Base-by-base conservation (phyloP, 2,113 vertebrate species). In the Entelurus aequoreus region DNA sequence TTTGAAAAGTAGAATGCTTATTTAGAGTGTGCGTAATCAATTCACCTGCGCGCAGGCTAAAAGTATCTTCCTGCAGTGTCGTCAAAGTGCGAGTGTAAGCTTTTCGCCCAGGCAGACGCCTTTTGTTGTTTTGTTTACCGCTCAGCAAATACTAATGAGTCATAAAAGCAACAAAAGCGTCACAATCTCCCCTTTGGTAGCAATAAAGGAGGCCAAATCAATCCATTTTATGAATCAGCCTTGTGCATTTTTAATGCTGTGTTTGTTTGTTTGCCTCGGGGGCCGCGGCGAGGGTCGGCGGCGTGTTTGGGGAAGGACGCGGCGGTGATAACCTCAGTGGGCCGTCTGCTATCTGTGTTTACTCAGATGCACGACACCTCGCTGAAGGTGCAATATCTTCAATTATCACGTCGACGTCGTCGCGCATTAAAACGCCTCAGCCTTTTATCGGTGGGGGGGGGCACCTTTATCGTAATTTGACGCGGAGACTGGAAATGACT, bases 161-260 rank as follows among this genome's bases (percentile, higher is more conserved):
- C 84, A 84, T 87, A 85, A 87, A 83, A 81, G 69, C 72, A 64
- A 62, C 65, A 74, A 84, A 86, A 83, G 73, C 73, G 59, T 69
- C 49, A 63, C 73, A 84, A 87, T 85, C 74, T 80, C 82, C 76
- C 85, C 85, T 85, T 79, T 81, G 85, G 80, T 83, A 78, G 80
- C 67, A 71, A 83, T 85, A 87, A 88, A 86, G 68, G 71, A 63
- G 65, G 77, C 75, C 78, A 84, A 87, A 88, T 87, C 85, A 87
- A 88, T 88, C 81, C 83, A 68, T 79, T 87, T 88, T 86, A 88
- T 88, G 86, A 87, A 88, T 84, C 83, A 87, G 84, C 75, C 85
- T 74, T 84, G 87, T 88, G 82, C 86, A 86, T 88, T 85, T 88
- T 86, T 88, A 87, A 87, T 85, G 86, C 72, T 85, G 83, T 87